A percentile compares a stretch with the other conserved stretches of the same genome.
These are phyloP conservation scores for Entomyzon cyanotis DNA, from an alignment of 2,113 vertebrate species.

Conservation along the genomic window DNA sequence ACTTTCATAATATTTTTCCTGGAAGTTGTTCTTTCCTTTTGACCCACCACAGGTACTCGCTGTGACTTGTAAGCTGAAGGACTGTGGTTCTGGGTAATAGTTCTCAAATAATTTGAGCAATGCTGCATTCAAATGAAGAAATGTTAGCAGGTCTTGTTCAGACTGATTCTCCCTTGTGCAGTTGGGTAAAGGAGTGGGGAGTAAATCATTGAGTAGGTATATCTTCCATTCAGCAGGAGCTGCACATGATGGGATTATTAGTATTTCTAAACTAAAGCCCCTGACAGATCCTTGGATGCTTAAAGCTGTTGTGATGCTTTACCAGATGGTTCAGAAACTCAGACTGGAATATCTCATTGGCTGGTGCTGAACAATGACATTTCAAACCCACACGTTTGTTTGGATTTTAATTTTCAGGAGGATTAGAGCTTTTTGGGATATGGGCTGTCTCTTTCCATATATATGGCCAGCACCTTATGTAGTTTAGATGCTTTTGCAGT, in stretches of 20 bases:
- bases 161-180: neutral
- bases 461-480: conserved; percentile 39
- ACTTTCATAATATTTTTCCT: neutral
- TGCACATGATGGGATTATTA: conserved; percentile 58
- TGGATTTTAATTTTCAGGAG: conserved; percentile 65
- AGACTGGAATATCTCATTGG: conserved; percentile 50
- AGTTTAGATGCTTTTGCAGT: conserved; percentile 5
- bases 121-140: neutral
- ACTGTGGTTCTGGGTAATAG: neutral
- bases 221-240: conserved; percentile 56
- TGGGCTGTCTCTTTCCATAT: conserved; percentile 60
- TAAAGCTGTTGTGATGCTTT: conserved; percentile 54
- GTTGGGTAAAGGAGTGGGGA: neutral
- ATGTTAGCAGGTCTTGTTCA: neutral
- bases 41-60: neutral
- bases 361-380: conserved; percentile 60
- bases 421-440: conserved; percentile 63
- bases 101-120: neutral
- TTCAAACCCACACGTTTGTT: conserved; percentile 61
- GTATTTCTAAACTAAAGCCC: conserved; percentile 60
- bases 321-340: conserved; percentile 62
- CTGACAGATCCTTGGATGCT: conserved; percentile 63
- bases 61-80: neutral
- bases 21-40: neutral
- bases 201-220: conserved; percentile 56